Conservation (phyloP, 2,888 invertebrate species). For the Mimachlamys varia region DNA sequence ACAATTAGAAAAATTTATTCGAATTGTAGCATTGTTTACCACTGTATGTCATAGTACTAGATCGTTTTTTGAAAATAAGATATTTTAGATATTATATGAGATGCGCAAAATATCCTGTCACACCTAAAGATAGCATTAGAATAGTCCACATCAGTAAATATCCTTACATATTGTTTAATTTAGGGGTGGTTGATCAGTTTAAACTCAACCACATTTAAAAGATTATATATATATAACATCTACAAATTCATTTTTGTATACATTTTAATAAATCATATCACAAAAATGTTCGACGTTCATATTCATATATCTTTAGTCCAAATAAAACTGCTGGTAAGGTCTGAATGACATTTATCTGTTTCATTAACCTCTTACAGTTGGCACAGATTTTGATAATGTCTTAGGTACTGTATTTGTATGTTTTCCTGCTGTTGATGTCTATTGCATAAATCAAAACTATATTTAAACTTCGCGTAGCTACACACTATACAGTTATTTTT, state of each 20-base stretch:
- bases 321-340: slow-evolving; percentile 3
- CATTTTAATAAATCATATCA: slow-evolving; percentile 24
- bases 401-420: background rate
- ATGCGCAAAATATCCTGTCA: background rate
- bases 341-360: background rate
- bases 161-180: background rate
- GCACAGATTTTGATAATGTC: background rate
- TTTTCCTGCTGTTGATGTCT: background rate
- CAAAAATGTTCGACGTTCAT: background rate
- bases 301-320: slow-evolving; percentile 28
- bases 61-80: background rate
- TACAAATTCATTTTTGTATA: slow-evolving; percentile 24
- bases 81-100: background rate
- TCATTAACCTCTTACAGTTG: background rate
- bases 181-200: background rate
- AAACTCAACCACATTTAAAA: too few species aligned
- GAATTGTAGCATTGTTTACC: background rate
- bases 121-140: background rate
- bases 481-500: background rate
- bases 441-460: slow-evolving; percentile 18
- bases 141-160: background rate
- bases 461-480: background rate
- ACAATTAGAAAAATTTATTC: background rate
- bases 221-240: background rate
- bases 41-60: background rate